Conservation (phyloP, 1,140 invertebrate genomes). For the Rhyacophila brunnea region DNA sequence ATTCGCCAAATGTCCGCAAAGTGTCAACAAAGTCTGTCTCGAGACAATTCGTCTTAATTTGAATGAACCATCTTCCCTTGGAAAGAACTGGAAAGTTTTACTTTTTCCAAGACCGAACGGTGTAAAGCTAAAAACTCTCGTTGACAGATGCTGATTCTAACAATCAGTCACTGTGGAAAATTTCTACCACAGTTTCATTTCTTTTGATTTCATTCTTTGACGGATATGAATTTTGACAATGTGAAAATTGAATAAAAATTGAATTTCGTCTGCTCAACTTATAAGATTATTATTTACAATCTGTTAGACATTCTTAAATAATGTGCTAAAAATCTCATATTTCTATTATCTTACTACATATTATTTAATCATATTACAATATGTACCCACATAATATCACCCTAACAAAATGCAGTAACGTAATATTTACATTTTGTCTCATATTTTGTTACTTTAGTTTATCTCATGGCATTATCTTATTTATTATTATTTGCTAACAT, state of each 20-base stretch:
- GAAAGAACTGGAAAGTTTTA: slow-evolving; percentile 11
- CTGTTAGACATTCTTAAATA: no score
- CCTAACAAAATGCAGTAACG: no score
- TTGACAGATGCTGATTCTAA: slow-evolving; percentile 25
- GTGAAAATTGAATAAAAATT: slow-evolving; percentile 24
- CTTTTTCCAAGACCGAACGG: slow-evolving; percentile 15
- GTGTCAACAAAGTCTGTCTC: slow-evolving; percentile 29
- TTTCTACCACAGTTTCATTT: slow-evolving; percentile 8
- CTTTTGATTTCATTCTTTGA: slow-evolving; percentile 22
- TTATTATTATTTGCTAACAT: no score
- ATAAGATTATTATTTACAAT: no score
- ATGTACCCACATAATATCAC: no score
- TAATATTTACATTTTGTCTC: no score
- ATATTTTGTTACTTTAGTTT: no score
- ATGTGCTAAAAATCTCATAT: no score
- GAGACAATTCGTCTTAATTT: slow-evolving; percentile 35
- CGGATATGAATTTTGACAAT: slow-evolving; percentile 23
- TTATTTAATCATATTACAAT: no score
- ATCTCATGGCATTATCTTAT: no score
- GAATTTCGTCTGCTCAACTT: no score
- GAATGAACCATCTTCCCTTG: slow-evolving; percentile 26
- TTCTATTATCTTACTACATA: no score
- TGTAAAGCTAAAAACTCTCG: slow-evolving; percentile 13
- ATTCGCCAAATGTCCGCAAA: slow-evolving; percentile 28
- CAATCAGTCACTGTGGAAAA: slow-evolving; percentile 26